phyloP scores from a whole-genome alignment of 2,888 invertebrate genomes.

The Agonopterix arenella region DNA sequence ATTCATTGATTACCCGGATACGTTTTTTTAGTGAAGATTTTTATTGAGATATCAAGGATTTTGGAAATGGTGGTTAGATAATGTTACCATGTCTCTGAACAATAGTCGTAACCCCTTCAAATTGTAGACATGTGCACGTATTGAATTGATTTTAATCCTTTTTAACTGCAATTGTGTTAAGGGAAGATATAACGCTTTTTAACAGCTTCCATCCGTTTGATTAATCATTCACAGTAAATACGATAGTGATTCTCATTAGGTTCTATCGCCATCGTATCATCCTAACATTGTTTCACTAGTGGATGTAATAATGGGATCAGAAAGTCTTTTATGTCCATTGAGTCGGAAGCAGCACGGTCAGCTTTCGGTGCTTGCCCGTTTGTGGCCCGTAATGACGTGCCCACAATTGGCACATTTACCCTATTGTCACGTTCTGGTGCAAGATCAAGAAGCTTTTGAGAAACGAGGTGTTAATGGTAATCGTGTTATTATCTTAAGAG shows the following conservation, averaged over 20 bases:
- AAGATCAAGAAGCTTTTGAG: no score
- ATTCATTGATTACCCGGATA: slow-evolving; percentile 63
- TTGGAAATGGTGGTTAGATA: slow-evolving; percentile 64
- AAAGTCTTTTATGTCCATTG: slow-evolving; percentile 43
- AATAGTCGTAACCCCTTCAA: slow-evolving; percentile 49
- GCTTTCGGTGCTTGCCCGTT: slow-evolving; percentile 24
- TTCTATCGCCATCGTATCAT: slow-evolving; percentile 2
- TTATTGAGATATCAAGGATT: slow-evolving; percentile 62
- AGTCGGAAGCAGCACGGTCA: slow-evolving; percentile 51
- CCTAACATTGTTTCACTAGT: slow-evolving; percentile 3
- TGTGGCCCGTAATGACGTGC: slow-evolving; percentile 41
- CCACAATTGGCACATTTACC: slow-evolving; percentile 61
- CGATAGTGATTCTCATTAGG: slow-evolving; percentile 1
- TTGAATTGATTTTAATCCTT: slow-evolving; percentile 34
- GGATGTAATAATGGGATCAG: slow-evolving; percentile 33
- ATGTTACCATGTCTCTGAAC: slow-evolving; percentile 44
- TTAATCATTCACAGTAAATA: slow-evolving; percentile 11
- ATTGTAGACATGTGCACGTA: slow-evolving; percentile 55
- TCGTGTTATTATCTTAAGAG: no score
- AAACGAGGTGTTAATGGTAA: no score
- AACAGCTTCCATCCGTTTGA: slow-evolving; percentile 2
- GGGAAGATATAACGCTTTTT: background rate
- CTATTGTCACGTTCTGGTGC: slow-evolving; percentile 41
- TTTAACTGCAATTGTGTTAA: slow-evolving; percentile 5
- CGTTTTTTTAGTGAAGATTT: slow-evolving; percentile 43